A percentile compares a stretch with the other conserved stretches of the same genome.
These are phyloP conservation scores for Scylla paramamosain DNA, from an alignment of 1,140 invertebrate species.

Conservation along the genomic window DNA sequence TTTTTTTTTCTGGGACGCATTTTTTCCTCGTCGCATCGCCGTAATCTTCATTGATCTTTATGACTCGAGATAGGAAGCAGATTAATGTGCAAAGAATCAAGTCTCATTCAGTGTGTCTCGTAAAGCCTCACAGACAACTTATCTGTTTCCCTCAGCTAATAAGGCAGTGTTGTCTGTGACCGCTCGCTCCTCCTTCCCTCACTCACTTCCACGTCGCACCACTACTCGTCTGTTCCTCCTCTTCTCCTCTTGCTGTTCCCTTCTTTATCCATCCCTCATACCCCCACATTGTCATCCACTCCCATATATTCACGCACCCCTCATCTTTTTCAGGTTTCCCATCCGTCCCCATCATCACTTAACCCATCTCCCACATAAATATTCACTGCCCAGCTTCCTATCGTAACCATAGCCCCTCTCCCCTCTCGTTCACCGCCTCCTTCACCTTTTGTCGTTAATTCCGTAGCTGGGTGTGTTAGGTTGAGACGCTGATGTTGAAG, in stretches of 20 bases:
- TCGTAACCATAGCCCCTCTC: no score
- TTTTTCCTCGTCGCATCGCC: not conserved
- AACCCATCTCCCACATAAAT: no score
- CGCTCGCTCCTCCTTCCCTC: not conserved
- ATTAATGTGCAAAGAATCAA: not conserved
- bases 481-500: not conserved
- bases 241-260: not conserved
- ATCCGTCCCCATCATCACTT: not conserved
- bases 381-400: no score
- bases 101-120: not conserved
- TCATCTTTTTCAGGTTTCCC: not conserved
- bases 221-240: no score
- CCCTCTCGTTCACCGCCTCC: not conserved
- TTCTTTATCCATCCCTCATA: not conserved
- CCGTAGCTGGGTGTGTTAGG: not conserved
- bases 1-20: not conserved
- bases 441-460: not conserved
- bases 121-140: not conserved
- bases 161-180: not conserved
- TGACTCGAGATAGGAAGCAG: not conserved
- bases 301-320: not conserved
- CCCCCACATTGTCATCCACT: not conserved
- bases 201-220: no score
- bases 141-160: slow-evolving; percentile 12
- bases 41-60: slow-evolving; percentile 15